Base-by-base conservation (phyloP, 1,140 invertebrate genomes). In the Hydropsyche tenuis region DNA sequence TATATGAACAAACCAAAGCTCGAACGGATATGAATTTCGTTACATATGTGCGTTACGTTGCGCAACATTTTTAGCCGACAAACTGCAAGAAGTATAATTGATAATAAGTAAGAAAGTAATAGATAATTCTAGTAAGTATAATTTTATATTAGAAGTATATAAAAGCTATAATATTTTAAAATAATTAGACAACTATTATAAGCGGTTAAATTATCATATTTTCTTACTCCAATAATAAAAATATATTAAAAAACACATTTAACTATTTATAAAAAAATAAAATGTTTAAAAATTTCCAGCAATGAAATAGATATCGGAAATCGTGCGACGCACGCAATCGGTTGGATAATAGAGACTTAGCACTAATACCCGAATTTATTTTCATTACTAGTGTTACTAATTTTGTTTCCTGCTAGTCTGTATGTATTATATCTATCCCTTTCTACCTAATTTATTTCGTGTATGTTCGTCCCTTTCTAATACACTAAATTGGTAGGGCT, bases 371-470 rank as follows among this genome's bases (percentile, higher is more conserved):
- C 25, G 30, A 65, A 65, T 65, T 65, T 65, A 65, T 65, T 65
- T 65, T 65, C 63, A 65, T 65, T 30, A 65, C 63, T 65, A 42
- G 63, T 65, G 63, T 65, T 65, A 65, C 63, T 65, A 65, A 65
- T 65, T 65, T 65, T 18, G 63, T 37, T 65, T 37, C 27, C 63
- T 65, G 7, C 63, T 1, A 3, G 27, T 5, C 3, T 51, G 14
- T n/a, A n/a, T 51, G 3, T 14, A 51, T 5, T 22, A 14, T 22
- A 51, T 51, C 14, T 51, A 16, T 51, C 4, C 3, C 4, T 4
- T 51, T 51, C 23, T 3, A 3, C 56, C 14, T 27, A 23, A 62
- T 20, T 14, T 27, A n/a, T n/a, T n/a, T 3, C 2, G 25, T 1
- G 16, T 65, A 12, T 14, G 9, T n/a, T 43, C 27, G 16, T 65